Base-by-base conservation (phyloP, 1,140 invertebrate genomes). In the Ctenoplectra terminalis region DNA sequence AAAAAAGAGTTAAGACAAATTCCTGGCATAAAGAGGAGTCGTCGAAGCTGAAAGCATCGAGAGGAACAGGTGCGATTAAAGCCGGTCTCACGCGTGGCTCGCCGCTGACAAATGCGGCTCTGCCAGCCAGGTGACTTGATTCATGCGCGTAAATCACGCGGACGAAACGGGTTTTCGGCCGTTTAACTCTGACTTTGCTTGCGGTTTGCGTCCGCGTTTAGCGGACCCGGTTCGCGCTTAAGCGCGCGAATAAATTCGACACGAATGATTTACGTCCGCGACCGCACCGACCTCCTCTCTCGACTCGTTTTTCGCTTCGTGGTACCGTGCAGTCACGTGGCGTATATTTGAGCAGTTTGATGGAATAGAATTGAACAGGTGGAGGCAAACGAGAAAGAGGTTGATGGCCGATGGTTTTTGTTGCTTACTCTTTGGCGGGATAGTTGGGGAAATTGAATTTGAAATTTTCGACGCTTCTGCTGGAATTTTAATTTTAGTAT, bases 131-230 rank as follows among this genome's bases (percentile, higher is more conserved):
- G 86, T 87, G 86, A 82, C 70, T 87, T 84, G 71, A 87, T 87
- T 87, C 85, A 76, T 75, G 85, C 78, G 73, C 86, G 82, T 87
- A 87, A 87, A 87, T 85, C 86, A 87, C 70, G 86, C 66, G 86
- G 43, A 60, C 84, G 74, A 77, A 87, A 88, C 83, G 69, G 75
- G 86, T 88, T 84, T 82, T 52, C 56, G 46, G 43, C 31, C 40
- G 81, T 64, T 81, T 60, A 79, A 60, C 64, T 70, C 46, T 20
- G 76, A 80, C 50, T 83, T 83, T 43, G 50, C 56, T 61, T 87
- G 86, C 82, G 86, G 85, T 81, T 64, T 77, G 56, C 79, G 79
- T 81, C 29, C 78, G 50, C 78, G 78, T 81, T 81, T 71, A 71
- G 60, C 71, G n/a, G n/a, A n/a, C n/a, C n/a, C n/a, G n/a, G n/a